Evolutionary conservation across 2,113 vertebrate species (phyloP).

Genomic region (Atlantisia rogersi): DNA sequence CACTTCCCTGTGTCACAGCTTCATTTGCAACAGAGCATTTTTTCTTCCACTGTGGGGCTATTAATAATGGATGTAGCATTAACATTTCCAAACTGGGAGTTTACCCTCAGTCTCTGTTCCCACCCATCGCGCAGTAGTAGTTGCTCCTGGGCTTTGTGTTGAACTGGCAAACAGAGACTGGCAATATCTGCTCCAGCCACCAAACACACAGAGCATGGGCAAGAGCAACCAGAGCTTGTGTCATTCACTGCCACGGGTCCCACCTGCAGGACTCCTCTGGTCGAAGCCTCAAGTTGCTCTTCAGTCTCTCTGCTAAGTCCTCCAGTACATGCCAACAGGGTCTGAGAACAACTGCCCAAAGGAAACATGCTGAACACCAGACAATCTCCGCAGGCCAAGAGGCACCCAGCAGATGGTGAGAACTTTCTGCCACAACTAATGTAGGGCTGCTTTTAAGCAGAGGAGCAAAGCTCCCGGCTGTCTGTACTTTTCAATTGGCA

Average conservation of each 20-base stretch:
- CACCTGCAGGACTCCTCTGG: neutral
- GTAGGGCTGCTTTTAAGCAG: neutral
- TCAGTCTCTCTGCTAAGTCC: neutral
- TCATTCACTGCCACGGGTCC: neutral
- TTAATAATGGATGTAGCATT: constrained; percentile 18
- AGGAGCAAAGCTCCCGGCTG: neutral
- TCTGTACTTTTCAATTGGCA: neutral
- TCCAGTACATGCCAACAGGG: neutral
- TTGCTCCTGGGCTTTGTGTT: neutral
- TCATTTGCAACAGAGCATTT: neutral
- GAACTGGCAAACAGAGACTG: neutral
- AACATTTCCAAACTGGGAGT: neutral
- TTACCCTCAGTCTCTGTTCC: neutral
- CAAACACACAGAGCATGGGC: fast-evolving
- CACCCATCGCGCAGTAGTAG: neutral
- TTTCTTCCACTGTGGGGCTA: neutral
- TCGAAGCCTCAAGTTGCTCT: neutral
- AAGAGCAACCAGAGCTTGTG: neutral
- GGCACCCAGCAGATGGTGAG: neutral
- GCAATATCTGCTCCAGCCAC: neutral
- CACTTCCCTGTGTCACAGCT: neutral
- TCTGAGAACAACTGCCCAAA: neutral
- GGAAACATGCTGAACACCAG: neutral
- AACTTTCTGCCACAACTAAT: neutral
- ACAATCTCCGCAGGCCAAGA: neutral